These are phyloP conservation scores for Rhadinocentrus ornatus DNA, from an alignment of 2,797 vertebrate genomes.

Conservation along the genomic window DNA sequence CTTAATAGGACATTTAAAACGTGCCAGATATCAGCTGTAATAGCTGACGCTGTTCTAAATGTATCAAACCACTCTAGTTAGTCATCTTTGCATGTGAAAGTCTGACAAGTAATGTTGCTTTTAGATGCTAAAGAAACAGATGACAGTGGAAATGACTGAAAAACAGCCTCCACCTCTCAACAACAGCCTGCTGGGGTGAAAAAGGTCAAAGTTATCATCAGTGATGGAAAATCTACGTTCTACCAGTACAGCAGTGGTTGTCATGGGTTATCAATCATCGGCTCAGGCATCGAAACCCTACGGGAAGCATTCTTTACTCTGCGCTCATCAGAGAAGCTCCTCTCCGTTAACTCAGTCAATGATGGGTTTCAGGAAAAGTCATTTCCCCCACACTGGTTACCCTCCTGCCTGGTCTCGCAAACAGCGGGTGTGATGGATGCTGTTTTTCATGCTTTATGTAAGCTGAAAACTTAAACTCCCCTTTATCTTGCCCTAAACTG, in stretches of 20 bases:
- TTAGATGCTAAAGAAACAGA: not conserved
- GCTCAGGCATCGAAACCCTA: constrained; percentile 52
- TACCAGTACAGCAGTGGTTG: constrained; percentile 43
- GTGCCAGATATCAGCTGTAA: constrained; percentile 38
- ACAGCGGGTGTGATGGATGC: constrained; percentile 66
- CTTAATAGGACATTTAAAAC: constrained; percentile 5
- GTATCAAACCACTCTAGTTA: not conserved
- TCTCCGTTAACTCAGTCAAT: constrained; percentile 79
- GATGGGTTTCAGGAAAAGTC: constrained; percentile 74
- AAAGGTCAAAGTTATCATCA: constrained; percentile 72
- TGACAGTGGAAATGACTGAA: not conserved
- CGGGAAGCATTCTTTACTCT: constrained; percentile 71
- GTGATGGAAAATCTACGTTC: constrained; percentile 66
- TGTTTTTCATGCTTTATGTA: constrained; percentile 23
- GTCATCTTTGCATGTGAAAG: not conserved
- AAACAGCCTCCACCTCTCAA: constrained; percentile 3
- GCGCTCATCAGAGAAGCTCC: constrained; percentile 69
- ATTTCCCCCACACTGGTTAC: constrained; percentile 71
- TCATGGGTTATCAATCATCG: constrained; percentile 75
- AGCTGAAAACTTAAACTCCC: constrained; percentile 25
- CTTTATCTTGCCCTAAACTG: constrained; percentile 34
- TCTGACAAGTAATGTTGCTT: too few relatives aligned
- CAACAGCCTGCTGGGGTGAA: constrained; percentile 40
- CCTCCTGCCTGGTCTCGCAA: constrained; percentile 43
- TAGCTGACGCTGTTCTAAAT: constrained; percentile 20